phyloP scores from a whole-genome alignment of 2,888 invertebrate genomes.

The Dasypogon diadema region DNA sequence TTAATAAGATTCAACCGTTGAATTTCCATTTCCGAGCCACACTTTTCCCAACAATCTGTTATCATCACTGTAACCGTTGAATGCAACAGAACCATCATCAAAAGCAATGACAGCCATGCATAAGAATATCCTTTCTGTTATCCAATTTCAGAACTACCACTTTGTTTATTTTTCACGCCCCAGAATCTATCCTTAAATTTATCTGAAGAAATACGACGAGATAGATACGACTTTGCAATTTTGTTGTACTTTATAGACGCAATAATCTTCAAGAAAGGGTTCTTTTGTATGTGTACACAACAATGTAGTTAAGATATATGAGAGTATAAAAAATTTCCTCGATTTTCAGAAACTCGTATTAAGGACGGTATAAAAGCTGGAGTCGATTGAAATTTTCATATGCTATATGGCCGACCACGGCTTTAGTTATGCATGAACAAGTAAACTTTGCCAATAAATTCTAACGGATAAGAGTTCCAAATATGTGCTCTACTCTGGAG shows the following conservation, averaged over 20 bases:
- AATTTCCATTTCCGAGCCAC: neutral
- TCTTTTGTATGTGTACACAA: neutral
- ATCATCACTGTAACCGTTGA: too few relatives aligned
- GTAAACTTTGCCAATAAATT: neutral
- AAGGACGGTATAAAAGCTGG: neutral
- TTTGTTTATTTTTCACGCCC: neutral
- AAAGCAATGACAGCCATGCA: neutral
- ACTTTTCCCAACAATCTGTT: neutral
- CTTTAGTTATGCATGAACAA: neutral
- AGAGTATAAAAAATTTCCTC: neutral
- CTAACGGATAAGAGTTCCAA: neutral
- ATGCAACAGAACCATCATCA: neutral
- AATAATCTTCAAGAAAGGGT: slow-evolving; percentile 23
- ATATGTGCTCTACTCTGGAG: neutral
- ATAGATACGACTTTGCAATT: slow-evolving; percentile 20
- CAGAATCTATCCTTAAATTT: neutral
- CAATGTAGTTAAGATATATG: slow-evolving; percentile 9
- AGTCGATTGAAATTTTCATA: neutral
- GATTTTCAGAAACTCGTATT: neutral
- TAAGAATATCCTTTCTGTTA: neutral
- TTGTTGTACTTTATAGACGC: slow-evolving; percentile 29
- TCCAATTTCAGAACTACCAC: neutral
- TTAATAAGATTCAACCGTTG: neutral
- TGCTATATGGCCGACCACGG: neutral
- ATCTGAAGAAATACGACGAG: neutral